These are phyloP conservation scores for Psix sp. DNA, from an alignment of 1,140 invertebrate species.

Conservation along the genomic window DNA sequence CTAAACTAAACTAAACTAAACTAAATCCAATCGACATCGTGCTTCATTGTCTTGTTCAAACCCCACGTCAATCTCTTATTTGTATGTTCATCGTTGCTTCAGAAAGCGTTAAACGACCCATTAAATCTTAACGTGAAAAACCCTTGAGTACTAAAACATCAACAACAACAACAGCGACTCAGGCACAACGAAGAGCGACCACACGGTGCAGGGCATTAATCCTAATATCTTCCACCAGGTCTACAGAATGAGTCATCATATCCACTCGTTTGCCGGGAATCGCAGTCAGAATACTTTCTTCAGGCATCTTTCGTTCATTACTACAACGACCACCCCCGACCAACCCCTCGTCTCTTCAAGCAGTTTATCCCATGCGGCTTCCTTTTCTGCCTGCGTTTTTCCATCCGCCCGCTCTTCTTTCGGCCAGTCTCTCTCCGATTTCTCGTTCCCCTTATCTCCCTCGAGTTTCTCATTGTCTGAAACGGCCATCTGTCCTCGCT, in stretches of 20 bases:
- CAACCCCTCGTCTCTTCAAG: slow-evolving; percentile 38
- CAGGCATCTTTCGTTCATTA: slow-evolving; percentile 43
- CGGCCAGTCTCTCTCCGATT: slow-evolving; percentile 42
- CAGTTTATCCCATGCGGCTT: slow-evolving; percentile 46
- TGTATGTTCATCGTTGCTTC: too few species aligned
- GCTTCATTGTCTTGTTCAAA: too few species aligned
- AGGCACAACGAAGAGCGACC: background rate
- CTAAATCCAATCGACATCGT: too few species aligned
- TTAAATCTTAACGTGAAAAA: background rate
- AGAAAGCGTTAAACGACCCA: background rate
- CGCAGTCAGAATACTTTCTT: slow-evolving; percentile 38
- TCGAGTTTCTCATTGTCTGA: slow-evolving; percentile 77
- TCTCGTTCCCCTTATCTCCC: slow-evolving; percentile 72
- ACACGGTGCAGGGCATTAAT: slow-evolving; percentile 57
- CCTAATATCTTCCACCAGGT: slow-evolving; percentile 58
- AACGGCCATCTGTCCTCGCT: slow-evolving; percentile 75
- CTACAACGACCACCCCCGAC: slow-evolving; percentile 38
- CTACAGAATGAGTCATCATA: slow-evolving; percentile 62
- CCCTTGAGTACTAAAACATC: background rate
- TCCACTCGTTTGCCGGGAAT: slow-evolving; percentile 34
- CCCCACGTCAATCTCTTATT: too few species aligned
- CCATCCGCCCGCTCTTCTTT: slow-evolving; percentile 37
- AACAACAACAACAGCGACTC: background rate
- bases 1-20: too few species aligned
- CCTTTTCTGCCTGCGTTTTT: slow-evolving; percentile 58